A percentile compares a stretch with the other conserved stretches of the same genome.
phyloP scores from a whole-genome alignment of 1,140 invertebrate species.

The Drosophila eugracilis region DNA sequence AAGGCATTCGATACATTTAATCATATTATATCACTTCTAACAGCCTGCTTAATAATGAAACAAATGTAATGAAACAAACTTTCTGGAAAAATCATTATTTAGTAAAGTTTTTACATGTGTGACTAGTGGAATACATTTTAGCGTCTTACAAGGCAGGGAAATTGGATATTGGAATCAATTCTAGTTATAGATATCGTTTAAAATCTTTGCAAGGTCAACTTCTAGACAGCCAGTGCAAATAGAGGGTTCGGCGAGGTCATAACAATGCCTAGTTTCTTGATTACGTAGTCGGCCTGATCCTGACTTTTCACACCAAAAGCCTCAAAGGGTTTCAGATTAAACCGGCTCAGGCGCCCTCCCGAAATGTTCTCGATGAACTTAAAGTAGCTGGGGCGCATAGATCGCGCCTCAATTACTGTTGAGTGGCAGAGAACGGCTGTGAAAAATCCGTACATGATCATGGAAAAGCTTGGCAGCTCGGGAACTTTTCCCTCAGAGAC shows the following conservation, averaged over 20 bases:
- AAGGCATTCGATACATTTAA: background rate
- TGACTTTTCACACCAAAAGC: constrained; percentile 86
- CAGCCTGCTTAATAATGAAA: no score
- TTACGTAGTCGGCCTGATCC: constrained; percentile 82
- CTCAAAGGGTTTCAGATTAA: constrained; percentile 85
- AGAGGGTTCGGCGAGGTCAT: constrained; percentile 41
- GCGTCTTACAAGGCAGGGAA: no score
- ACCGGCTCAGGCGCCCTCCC: constrained; percentile 55
- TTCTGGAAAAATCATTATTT: no score
- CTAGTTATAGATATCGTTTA: no score
- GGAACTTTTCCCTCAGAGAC: constrained; percentile 86
- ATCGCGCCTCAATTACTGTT: constrained; percentile 91
- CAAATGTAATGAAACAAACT: no score
- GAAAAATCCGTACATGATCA: constrained; percentile 90
- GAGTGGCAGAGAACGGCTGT: constrained; percentile 92
- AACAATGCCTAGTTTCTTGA: constrained; percentile 68
- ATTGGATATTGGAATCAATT: no score
- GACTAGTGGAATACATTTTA: background rate
- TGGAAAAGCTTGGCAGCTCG: constrained; percentile 87
- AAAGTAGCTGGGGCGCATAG: constrained; percentile 92
- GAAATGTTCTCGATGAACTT: constrained; percentile 91
- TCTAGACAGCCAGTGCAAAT: constrained; percentile 28
- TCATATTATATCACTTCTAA: no score
- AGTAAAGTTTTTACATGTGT: no score
- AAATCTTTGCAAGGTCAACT: no score